These are phyloP conservation scores for Pristionchus arcanus DNA, from an alignment of 2,888 invertebrate genomes.

Conservation along the genomic window DNA sequence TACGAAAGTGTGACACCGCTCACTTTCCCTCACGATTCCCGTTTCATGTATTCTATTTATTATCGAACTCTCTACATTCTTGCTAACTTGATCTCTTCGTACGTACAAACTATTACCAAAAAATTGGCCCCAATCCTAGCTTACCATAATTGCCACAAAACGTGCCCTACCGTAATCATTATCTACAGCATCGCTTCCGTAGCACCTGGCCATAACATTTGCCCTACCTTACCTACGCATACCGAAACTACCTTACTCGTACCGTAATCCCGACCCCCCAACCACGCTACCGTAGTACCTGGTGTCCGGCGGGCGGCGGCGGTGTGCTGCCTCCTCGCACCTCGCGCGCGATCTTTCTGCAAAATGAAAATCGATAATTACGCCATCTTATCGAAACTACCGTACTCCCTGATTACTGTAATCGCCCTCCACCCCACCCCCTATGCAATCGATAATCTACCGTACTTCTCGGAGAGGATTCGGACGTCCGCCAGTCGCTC, in stretches of 20 bases:
- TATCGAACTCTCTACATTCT: too few relatives aligned
- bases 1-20: too few relatives aligned
- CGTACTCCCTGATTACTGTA: background rate
- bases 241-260: background rate
- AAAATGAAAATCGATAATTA: background rate
- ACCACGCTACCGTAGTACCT: background rate
- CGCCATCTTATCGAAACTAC: too few relatives aligned
- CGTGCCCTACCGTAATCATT: background rate
- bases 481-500: slow-evolving; percentile 32
- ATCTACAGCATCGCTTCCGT: background rate
- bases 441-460: background rate
- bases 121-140: too few relatives aligned
- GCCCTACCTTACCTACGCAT: background rate
- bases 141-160: background rate
- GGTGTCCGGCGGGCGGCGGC: background rate
- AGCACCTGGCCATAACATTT: background rate
- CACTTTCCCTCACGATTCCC: too few relatives aligned
- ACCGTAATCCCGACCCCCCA: background rate
- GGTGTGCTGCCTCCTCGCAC: background rate
- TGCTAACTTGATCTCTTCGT: too few relatives aligned
- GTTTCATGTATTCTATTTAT: too few relatives aligned
- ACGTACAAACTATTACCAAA: too few relatives aligned
- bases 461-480: slow-evolving; percentile 7
- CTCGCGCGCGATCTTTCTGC: background rate
- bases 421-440: background rate